Conservation (phyloP, 2,888 invertebrate species). For the Lasioglossum marginatum region DNA sequence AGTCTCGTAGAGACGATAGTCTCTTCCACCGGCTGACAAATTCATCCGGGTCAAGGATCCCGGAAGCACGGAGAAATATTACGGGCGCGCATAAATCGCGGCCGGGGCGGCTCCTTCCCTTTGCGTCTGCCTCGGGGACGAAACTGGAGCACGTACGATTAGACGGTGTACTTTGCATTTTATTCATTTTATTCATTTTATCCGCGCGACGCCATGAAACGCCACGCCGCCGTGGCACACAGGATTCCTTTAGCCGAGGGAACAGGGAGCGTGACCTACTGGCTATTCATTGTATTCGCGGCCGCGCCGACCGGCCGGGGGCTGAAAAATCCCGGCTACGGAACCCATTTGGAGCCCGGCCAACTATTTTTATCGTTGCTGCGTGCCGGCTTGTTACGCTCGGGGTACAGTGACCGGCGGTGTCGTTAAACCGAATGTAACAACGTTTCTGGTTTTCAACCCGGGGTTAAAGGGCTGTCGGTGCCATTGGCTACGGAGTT, state of each 20-base stretch:
- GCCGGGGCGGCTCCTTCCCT: slow-evolving; percentile 16
- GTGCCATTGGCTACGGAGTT: slow-evolving; percentile 54
- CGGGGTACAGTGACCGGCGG: slow-evolving; percentile 54
- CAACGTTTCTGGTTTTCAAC: slow-evolving; percentile 52
- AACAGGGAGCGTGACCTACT: slow-evolving; percentile 61
- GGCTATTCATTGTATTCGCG: slow-evolving; percentile 59
- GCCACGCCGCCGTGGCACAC: neutral
- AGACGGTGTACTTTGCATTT: slow-evolving; percentile 62
- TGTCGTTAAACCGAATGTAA: slow-evolving; percentile 70
- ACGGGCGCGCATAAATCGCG: slow-evolving; percentile 49
- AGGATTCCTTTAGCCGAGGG: slow-evolving; percentile 49
- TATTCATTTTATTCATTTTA: slow-evolving; percentile 64
- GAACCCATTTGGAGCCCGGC: slow-evolving; percentile 69
- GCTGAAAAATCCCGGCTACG: slow-evolving; percentile 68
- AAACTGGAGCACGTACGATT: slow-evolving; percentile 66
- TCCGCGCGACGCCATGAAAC: neutral
- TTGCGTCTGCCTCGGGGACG: slow-evolving; percentile 8
- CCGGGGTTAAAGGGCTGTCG: slow-evolving; percentile 27
- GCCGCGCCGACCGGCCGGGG: slow-evolving; percentile 17
- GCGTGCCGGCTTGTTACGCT: slow-evolving; percentile 63
- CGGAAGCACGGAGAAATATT: slow-evolving; percentile 38
- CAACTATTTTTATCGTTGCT: slow-evolving; percentile 72
- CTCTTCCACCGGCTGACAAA: slow-evolving; percentile 34
- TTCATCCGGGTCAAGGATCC: slow-evolving; percentile 43
- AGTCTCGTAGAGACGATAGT: neutral